phyloP scores from a whole-genome alignment of 2,888 invertebrate species.

The Strigamia transsilvanica region DNA sequence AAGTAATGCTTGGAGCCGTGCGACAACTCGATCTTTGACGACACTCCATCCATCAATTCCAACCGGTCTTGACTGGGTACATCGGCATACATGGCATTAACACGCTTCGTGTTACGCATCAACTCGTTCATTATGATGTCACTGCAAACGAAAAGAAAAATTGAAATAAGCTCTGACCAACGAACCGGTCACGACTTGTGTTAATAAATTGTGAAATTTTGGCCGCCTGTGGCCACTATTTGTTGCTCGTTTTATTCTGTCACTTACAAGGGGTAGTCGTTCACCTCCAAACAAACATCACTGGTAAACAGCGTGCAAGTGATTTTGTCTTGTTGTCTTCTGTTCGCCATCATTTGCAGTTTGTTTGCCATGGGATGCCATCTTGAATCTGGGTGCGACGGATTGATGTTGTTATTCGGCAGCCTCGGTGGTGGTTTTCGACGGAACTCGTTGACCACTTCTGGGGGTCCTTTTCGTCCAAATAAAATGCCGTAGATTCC shows the following conservation, averaged over 20 bases:
- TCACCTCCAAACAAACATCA: conserved; percentile 73
- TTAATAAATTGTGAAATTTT: no score
- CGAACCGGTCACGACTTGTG: no score
- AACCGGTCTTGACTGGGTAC: conserved; percentile 71
- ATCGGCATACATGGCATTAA: conserved; percentile 74
- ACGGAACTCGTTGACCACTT: background rate
- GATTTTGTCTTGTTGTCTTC: conserved; percentile 16
- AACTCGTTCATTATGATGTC: conserved; percentile 63
- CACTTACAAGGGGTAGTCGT: conserved; percentile 80
- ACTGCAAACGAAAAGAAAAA: conserved; percentile 63
- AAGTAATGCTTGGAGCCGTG: conserved; percentile 63
- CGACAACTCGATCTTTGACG: conserved; percentile 67
- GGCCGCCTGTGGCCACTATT: no score
- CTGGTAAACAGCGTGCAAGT: conserved; percentile 60
- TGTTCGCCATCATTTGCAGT: background rate
- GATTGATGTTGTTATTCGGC: background rate
- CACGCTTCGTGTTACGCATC: conserved; percentile 70
- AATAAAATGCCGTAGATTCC: conserved; percentile 51
- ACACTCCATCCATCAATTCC: conserved; percentile 70
- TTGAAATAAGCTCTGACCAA: no score
- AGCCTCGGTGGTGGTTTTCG: background rate
- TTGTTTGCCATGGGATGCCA: background rate
- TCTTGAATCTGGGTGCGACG: background rate
- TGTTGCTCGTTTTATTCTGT: background rate
- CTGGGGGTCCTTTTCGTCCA: conserved; percentile 52